A percentile compares a stretch with the other conserved stretches of the same genome.
Conservation (phyloP, 35 echinoderm and acorn worm species). For the Ophiothrix spiculata region DNA sequence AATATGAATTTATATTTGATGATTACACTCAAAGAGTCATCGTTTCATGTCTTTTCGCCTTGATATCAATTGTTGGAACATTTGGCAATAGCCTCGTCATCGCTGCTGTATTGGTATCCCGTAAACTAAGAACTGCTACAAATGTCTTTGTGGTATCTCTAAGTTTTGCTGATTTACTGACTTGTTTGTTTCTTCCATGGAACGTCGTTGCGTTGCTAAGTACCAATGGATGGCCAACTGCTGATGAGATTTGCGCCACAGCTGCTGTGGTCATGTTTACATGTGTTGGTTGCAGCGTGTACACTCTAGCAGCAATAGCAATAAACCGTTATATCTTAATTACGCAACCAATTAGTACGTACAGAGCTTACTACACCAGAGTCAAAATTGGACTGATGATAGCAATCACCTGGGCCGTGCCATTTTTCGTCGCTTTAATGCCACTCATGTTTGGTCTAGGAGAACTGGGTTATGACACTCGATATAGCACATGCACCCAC, state of each 20-base stretch:
- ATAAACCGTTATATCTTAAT: constrained; percentile 80
- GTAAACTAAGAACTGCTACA: constrained; percentile 74
- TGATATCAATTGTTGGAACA: constrained; percentile 69
- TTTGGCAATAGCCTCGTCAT: constrained; percentile 80
- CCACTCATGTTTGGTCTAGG: constrained; percentile 75
- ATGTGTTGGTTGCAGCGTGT: constrained; percentile 79
- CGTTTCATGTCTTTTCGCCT: constrained; percentile 48
- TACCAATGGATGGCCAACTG: constrained; percentile 66
- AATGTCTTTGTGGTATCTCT: constrained; percentile 91
- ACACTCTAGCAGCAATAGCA: constrained; percentile 73
- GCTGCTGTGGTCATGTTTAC: constrained; percentile 80
- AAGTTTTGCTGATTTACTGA: constrained; percentile 66
- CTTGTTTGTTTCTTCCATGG: constrained; percentile 69
- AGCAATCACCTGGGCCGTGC: constrained; percentile 60
- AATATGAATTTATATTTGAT: constrained; percentile 38
- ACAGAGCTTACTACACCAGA: constrained; percentile 52
- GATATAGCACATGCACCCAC: constrained; percentile 87
- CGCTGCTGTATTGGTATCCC: constrained; percentile 58
- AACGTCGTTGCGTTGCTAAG: constrained; percentile 74
- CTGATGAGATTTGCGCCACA: constrained; percentile 48
- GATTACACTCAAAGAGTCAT: constrained; percentile 61
- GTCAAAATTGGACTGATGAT: constrained; percentile 60
- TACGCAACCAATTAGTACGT: constrained; percentile 51
- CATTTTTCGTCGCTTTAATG: constrained; percentile 66
- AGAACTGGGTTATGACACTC: constrained; percentile 73